Percentiles rank a stretch among this genome's conserved stretches.
Conservation (phyloP, 2,113 vertebrate genomes). For the Willisornis vidua region DNA sequence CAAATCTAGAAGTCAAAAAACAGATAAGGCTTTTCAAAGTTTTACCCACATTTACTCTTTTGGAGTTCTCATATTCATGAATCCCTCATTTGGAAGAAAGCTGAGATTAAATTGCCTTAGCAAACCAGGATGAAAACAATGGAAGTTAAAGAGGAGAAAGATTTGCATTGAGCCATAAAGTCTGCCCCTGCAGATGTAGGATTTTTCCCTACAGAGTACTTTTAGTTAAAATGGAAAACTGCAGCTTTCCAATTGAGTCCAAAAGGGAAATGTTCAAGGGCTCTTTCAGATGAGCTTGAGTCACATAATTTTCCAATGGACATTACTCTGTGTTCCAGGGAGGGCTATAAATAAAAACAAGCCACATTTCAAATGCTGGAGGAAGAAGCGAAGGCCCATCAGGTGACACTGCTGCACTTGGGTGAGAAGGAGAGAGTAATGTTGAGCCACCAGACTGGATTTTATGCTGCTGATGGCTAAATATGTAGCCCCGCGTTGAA, state of each 20-base stretch:
- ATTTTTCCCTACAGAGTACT: not conserved
- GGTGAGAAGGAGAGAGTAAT: not conserved
- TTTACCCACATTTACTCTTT: not conserved
- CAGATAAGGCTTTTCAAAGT: not conserved
- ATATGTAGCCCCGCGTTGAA: accelerated
- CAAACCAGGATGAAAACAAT: not conserved
- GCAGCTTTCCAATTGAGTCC: not conserved
- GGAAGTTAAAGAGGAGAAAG: not conserved
- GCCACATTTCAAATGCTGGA: not conserved
- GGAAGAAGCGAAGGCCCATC: not conserved
- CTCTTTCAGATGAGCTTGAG: not conserved
- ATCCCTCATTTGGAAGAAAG: not conserved
- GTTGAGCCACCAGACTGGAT: not conserved
- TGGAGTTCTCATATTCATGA: not conserved
- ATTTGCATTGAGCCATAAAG: not conserved
- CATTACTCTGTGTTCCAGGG: not conserved
- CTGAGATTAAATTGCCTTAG: not conserved
- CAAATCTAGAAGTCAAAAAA: not conserved
- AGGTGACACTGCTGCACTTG: not conserved
- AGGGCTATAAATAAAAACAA: slow-evolving; percentile 23
- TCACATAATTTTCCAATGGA: not conserved
- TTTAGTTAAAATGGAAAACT: slow-evolving; percentile 13
- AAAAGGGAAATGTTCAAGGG: slow-evolving; percentile 2
- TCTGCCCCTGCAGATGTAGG: not conserved
- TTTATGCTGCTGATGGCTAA: not conserved